Conservation (phyloP, 2,113 vertebrate species). For the Amblyornis subalaris region DNA sequence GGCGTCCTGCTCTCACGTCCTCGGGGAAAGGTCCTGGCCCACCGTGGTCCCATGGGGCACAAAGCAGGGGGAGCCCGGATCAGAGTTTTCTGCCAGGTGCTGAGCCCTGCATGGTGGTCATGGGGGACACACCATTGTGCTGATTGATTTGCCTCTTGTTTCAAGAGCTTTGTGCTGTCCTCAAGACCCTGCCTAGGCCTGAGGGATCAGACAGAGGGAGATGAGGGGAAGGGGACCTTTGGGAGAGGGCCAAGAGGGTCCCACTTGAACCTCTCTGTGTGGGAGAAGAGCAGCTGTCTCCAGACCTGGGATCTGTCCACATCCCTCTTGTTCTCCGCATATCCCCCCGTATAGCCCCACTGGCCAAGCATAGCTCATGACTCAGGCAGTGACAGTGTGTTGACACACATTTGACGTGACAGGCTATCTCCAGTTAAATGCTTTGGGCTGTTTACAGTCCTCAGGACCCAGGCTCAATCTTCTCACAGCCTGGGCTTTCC, state of each 20-base stretch:
- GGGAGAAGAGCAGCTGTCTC: not conserved
- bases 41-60: not conserved
- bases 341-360: not conserved
- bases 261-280: not conserved
- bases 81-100: not conserved
- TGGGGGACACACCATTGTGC: fast-evolving
- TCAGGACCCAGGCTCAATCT: not conserved
- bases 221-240: not conserved
- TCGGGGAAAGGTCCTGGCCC: not conserved
- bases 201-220: not conserved
- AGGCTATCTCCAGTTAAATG: not conserved
- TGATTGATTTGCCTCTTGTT: not conserved
- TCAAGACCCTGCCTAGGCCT: not conserved
- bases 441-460: not conserved
- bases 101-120: fast-evolving
- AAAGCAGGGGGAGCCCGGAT: not conserved
- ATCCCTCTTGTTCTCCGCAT: not conserved
- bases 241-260: not conserved
- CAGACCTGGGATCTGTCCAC: not conserved
- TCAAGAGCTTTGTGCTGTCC: not conserved
- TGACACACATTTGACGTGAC: not conserved
- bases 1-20: not conserved
- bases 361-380: not conserved
- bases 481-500: slow-evolving; percentile 29
- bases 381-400: slow-evolving; percentile 16